A percentile compares a stretch with the other conserved stretches of the same genome.
These are phyloP conservation scores for Cheirogaleus major DNA, from an alignment of 2,797 vertebrate genomes.

Conservation along the genomic window DNA sequence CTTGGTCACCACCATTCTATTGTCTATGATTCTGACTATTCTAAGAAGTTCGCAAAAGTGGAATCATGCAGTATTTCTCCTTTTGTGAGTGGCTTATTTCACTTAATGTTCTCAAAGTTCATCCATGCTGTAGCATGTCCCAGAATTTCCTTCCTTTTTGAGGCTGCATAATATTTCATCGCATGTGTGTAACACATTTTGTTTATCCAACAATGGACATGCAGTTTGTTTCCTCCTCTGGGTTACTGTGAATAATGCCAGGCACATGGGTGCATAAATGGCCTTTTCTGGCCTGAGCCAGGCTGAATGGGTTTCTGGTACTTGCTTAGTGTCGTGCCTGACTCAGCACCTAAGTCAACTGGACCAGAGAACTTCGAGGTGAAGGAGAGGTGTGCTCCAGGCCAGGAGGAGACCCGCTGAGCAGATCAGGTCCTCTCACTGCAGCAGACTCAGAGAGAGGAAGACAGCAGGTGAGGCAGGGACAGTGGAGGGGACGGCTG, in stretches of 20 bases:
- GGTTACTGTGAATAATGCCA: rapidly evolving
- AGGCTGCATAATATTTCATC: rapidly evolving
- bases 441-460: background rate
- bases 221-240: rapidly evolving
- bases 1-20: rapidly evolving
- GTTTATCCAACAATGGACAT: background rate
- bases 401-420: background rate
- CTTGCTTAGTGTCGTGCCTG: background rate
- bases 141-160: background rate
- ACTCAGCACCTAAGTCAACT: rapidly evolving
- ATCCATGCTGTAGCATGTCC: rapidly evolving
- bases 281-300: too few species aligned
- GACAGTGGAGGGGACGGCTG: rapidly evolving
- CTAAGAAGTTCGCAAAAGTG: too few species aligned
- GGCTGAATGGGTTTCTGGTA: background rate
- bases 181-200: rapidly evolving
- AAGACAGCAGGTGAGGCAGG: background rate
- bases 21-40: background rate
- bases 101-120: background rate
- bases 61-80: rapidly evolving
- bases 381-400: background rate
- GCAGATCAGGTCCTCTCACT: background rate
- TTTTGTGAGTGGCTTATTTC: background rate
- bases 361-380: background rate
- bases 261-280: rapidly evolving